Evolutionary conservation across 2,797 vertebrate species (phyloP).

Genomic region (Eupleurogrammus muticus): DNA sequence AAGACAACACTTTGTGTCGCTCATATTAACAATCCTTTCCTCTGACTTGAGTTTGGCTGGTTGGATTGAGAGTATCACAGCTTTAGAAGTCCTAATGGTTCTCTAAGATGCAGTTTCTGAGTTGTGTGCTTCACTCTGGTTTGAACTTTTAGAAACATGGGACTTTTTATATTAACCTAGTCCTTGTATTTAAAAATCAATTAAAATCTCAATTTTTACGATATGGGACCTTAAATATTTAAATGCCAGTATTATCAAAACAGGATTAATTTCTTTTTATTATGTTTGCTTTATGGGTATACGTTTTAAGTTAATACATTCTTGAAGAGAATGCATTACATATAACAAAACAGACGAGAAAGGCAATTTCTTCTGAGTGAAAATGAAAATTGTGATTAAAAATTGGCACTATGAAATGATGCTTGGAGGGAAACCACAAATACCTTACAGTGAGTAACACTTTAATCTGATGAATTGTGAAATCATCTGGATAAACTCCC

Average conservation of each 20-base stretch:
- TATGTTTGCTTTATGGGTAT: no score
- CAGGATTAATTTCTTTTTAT: not conserved
- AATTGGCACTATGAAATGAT: not conserved
- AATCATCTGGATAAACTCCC: not conserved
- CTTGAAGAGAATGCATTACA: not conserved
- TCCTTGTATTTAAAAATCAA: no score
- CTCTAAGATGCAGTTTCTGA: no score
- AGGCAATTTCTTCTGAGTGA: not conserved
- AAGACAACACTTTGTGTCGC: no score
- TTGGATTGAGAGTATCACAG: no score
- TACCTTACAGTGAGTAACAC: not conserved
- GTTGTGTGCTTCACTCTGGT: no score
- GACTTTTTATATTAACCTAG: no score
- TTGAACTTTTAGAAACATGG: no score
- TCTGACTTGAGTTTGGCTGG: no score
- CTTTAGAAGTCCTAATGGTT: no score
- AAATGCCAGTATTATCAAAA: not conserved
- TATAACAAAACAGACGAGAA: not conserved
- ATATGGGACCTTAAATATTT: not conserved
- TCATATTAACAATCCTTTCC: no score
- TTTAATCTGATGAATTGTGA: not conserved
- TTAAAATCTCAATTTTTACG: no score
- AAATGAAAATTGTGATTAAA: not conserved
- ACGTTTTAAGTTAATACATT: not conserved
- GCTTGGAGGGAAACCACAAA: not conserved